Base-by-base conservation (phyloP, 1,140 invertebrate species). In the Gryllus bimaculatus region DNA sequence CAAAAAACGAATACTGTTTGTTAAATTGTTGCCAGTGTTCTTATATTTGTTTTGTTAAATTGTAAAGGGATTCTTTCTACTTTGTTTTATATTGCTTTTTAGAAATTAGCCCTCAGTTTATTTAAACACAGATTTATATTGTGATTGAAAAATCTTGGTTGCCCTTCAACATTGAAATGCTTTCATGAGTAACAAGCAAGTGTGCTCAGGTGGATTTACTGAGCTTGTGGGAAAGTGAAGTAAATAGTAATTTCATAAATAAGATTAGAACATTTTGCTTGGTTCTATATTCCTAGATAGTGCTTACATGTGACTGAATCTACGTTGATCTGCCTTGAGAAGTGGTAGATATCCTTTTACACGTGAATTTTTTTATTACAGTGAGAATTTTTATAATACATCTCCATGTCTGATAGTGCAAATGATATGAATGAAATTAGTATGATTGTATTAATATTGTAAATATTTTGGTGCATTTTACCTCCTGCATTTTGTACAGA, bases 381-480 rank as follows among this genome's bases (percentile, higher is more conserved):
- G 47, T 47, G 39, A 80, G 73, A 74, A 47, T 80, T 80, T 80
- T 80, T 75, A 77, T 48, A 77, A 77, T 78, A n/a, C 73, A 48
- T 49, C 76, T 74, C 47, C 66, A 74, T 73, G 73, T 75, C 8
- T 47, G 73, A 66, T 66, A 48, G 48, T 73, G 39, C 66, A 48
- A 12, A 26, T 48, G 47, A 48, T 73, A 20, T 47, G 8, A 47
- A 26, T 48, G 47, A 21, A 74, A 74, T 49, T 54, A 74, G 73
- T 74, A 73, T 75, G 73, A 73, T 78, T 77, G 76, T 26, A 74
- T 26, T 77, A 66, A 80, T 77, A 75, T 66, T 80, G 79, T 80
- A 80, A 80, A 80, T 80, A 80, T 80, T 78, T 77, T 77, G 79
- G 48, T 80, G 66, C 49, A 74, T 80, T 66, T 80, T 80, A 73